A percentile compares a stretch with the other conserved stretches of the same genome.
Conservation (phyloP, 2,888 invertebrate genomes). For the Campaea margaritaria region DNA sequence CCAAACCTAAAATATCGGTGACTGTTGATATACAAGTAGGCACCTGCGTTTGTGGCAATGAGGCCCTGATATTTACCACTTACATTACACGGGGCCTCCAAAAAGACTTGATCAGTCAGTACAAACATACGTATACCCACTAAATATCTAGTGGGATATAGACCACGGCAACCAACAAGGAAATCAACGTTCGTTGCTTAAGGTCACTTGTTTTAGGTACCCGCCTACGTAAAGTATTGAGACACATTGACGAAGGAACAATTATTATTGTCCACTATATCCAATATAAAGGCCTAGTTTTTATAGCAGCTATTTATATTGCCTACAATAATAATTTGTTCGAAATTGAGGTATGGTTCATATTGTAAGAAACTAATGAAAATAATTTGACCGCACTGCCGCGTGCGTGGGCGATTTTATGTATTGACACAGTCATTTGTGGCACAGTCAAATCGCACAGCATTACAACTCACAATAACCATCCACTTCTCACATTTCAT, state of each 20-base stretch:
- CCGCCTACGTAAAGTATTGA: conserved; percentile 38
- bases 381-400: no score
- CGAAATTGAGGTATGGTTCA: neutral
- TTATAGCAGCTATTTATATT: conserved; percentile 8
- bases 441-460: no score
- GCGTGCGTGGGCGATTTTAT: no score
- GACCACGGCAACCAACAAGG: conserved; percentile 47
- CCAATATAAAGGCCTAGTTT: conserved; percentile 20
- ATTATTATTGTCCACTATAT: neutral
- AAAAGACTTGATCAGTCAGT: conserved; percentile 8
- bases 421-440: no score
- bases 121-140: conserved; percentile 7
- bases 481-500: no score
- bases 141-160: conserved; percentile 20
- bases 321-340: neutral
- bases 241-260: conserved; percentile 8
- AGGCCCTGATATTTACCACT: conserved; percentile 14
- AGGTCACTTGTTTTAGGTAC: conserved; percentile 59
- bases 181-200: conserved; percentile 48
- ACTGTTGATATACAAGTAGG: no score
- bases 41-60: no score
- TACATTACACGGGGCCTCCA: conserved; percentile 4
- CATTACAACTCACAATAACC: no score
- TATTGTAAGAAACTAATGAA: neutral
- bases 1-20: no score